These are phyloP conservation scores for Agriopis leucophaearia DNA, from an alignment of 2,888 invertebrate species.

Conservation along the genomic window DNA sequence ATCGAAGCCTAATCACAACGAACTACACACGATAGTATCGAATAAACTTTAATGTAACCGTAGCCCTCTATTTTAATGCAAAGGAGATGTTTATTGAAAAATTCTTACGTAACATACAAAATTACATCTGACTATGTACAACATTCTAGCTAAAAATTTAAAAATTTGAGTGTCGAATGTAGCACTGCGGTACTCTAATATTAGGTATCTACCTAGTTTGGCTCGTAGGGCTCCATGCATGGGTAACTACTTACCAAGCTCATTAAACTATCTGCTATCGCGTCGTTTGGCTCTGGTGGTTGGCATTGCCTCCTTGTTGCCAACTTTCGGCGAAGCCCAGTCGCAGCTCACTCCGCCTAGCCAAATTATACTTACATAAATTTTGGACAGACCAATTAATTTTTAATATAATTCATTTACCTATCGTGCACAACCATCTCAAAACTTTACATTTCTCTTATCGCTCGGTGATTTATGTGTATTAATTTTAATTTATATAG, in stretches of 20 bases:
- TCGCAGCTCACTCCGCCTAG: slow-evolving; percentile 59
- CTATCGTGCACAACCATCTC: slow-evolving; percentile 86
- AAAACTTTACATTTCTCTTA: slow-evolving; percentile 67
- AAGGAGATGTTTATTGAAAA: slow-evolving; percentile 83
- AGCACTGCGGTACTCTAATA: slow-evolving; percentile 71
- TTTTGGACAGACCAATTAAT: slow-evolving; percentile 78
- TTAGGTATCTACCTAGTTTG: slow-evolving; percentile 77
- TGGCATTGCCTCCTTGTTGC: slow-evolving; percentile 43
- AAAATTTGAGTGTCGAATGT: slow-evolving; percentile 68
- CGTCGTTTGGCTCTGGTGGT: slow-evolving; percentile 34
- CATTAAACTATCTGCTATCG: slow-evolving; percentile 59
- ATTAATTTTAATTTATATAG: slow-evolving; percentile 35
- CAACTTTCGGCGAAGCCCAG: slow-evolving; percentile 52
- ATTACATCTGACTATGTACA: slow-evolving; percentile 84
- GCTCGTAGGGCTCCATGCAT: slow-evolving; percentile 78
- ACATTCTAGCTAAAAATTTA: slow-evolving; percentile 76
- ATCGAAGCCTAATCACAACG: slow-evolving; percentile 83
- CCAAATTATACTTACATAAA: slow-evolving; percentile 57
- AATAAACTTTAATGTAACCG: slow-evolving; percentile 77
- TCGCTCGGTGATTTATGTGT: slow-evolving; percentile 52
- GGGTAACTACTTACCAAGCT: slow-evolving; percentile 74
- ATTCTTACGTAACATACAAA: slow-evolving; percentile 83
- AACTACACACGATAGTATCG: slow-evolving; percentile 82
- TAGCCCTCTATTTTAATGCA: slow-evolving; percentile 81
- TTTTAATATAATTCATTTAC: slow-evolving; percentile 69